Evolutionary conservation across 2,888 invertebrate genomes (phyloP), one percentile per base, ranked within the genome.

Genomic region (Drosophila quinaria): DNA sequence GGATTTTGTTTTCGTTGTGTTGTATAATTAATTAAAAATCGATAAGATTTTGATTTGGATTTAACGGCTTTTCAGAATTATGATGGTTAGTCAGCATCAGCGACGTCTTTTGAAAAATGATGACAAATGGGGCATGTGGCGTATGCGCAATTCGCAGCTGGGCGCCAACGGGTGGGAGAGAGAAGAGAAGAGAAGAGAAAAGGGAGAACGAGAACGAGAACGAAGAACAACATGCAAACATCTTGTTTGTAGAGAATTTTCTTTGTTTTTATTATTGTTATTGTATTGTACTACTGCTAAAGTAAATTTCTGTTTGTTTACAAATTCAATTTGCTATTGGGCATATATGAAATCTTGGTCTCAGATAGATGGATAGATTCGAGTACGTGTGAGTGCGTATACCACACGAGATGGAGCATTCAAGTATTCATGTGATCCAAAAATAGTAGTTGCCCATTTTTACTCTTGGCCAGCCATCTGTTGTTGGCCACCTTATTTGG

Each of bases 21-120:
- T 47, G 76, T 70, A 79, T 81, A 88, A 87, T 87, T 87, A 87
- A 87, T 87, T 87, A 87, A 87, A 83, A 86, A 86, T 87, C 87
- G 87, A 87, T 87, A 87, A 87, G 87, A 86, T 70, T 80, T 78
- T 77, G 87, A 88, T 86, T 83, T 76, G 86, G 82, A 71, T 85
- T 85, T 85, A 85, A 74, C 85, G 80, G 78, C 86, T 74, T 62
- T 66, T 50, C 78, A 63, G 81, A 84, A 81, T 78, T 80, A 82
- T 82, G 74, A 70, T 65, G 81, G 83, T 84, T 84, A 84, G 83
- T 84, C 83, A 84, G 86, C 83, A 44, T 29, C 61, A 54, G 55
- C 75, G 54, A 39, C n/a, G 47, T 19, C 56, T 33, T 39, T 61
- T 71, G 66, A 75, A 42, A 75, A 67, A 71, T 56, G 76, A 76